These are phyloP conservation scores for Dromius quadrimaculatus DNA, from an alignment of 2,888 invertebrate species.

Conservation along the genomic window DNA sequence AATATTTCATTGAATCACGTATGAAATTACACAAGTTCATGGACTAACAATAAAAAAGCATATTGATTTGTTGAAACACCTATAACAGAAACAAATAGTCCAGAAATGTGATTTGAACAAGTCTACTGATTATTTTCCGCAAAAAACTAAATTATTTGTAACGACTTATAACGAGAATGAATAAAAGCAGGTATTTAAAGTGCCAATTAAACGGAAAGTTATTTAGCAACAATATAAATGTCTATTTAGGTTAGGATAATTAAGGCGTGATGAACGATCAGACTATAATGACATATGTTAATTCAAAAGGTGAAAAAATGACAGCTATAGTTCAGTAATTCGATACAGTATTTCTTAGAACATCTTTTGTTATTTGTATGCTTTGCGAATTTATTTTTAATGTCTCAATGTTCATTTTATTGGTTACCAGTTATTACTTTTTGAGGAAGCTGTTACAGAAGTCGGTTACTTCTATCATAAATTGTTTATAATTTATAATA, in stretches of 20 bases:
- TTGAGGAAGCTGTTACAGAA: slow-evolving; percentile 14
- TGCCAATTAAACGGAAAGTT: slow-evolving; percentile 9
- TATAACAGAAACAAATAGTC: neutral
- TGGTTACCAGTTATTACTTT: slow-evolving; percentile 14
- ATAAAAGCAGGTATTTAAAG: neutral
- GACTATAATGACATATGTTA: neutral
- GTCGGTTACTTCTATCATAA: slow-evolving; percentile 14
- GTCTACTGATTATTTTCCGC: neutral
- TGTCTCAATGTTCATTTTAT: neutral
- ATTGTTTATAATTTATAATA: slow-evolving; percentile 25
- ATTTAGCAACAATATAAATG: slow-evolving; percentile 8
- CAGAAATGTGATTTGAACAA: neutral
- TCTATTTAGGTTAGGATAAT: neutral
- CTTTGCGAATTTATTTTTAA: neutral
- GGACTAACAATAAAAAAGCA: too few relatives aligned
- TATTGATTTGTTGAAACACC: too few relatives aligned
- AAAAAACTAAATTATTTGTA: slow-evolving; percentile 2
- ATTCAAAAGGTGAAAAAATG: neutral
- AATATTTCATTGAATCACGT: too few relatives aligned
- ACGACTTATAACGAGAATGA: neutral
- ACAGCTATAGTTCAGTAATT: neutral
- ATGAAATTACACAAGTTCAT: too few relatives aligned
- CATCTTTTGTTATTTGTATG: neutral
- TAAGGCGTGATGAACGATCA: neutral
- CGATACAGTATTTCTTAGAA: neutral